Percentiles rank a stretch among this genome's conserved stretches.
These are phyloP conservation scores for Montifringilla adamsi DNA, from an alignment of 2,113 vertebrate genomes.

Conservation along the genomic window DNA sequence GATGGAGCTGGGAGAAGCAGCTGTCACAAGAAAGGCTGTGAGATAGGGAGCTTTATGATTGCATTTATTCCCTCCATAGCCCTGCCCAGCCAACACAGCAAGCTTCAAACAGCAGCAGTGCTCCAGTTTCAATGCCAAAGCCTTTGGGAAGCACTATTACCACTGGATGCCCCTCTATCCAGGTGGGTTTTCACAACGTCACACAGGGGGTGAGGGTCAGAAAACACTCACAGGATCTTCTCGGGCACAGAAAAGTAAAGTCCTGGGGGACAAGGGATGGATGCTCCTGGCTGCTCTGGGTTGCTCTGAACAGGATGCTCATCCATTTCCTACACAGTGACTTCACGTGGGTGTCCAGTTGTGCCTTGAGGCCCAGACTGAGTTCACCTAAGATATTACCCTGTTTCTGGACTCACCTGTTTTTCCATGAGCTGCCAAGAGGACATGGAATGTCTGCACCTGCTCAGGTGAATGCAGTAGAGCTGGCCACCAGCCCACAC, in stretches of 20 bases:
- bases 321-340: neutral
- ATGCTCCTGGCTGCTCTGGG: neutral
- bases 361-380: neutral
- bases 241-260: neutral
- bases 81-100: conserved; percentile 79
- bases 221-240: neutral
- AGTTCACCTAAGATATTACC: neutral
- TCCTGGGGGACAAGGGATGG: neutral
- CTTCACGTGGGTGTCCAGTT: neutral
- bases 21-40: neutral
- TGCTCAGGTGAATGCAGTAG: neutral
- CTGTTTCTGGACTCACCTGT: neutral
- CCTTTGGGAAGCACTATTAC: conserved; percentile 82
- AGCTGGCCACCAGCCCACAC: neutral
- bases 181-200: conserved; percentile 69
- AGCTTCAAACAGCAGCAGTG: conserved; percentile 90
- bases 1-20: neutral
- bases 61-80: conserved; percentile 64
- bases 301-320: neutral
- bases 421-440: neutral
- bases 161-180: conserved; percentile 88
- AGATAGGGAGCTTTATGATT: neutral
- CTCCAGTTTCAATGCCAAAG: conserved; percentile 85
- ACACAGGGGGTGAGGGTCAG: neutral
- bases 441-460: neutral